Percentiles rank a stretch among this genome's conserved stretches.
phyloP scores from a whole-genome alignment of 1,140 invertebrate genomes.

The Plutomurus gul region DNA sequence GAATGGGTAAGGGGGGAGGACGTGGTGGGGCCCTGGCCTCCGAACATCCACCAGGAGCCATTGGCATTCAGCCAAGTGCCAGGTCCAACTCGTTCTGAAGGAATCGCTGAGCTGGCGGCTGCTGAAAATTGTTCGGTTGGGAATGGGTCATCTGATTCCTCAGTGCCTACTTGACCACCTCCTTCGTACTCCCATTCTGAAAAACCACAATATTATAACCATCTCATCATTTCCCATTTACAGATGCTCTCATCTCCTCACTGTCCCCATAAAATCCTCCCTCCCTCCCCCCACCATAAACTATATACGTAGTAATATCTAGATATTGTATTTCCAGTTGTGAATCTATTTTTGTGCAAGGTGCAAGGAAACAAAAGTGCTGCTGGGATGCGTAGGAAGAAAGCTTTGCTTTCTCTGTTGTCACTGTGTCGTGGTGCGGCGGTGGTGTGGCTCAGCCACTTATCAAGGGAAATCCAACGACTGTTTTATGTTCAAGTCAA shows the following conservation, averaged over 20 bases:
- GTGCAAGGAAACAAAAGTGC: no score
- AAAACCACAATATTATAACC: constrained; percentile 32
- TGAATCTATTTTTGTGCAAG: no score
- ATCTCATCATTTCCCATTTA: constrained; percentile 10
- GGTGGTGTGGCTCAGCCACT: not conserved
- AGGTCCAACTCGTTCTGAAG: constrained; percentile 19
- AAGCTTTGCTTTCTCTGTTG: constrained; percentile 11
- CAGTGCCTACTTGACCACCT: not conserved
- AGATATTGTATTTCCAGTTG: no score
- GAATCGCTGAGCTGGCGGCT: not conserved
- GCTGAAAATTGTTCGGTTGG: constrained; percentile 30
- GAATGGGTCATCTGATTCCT: constrained; percentile 24
- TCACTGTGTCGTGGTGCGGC: no score
- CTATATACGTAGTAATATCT: no score
- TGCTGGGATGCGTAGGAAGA: no score
- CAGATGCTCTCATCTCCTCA: not conserved
- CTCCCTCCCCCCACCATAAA: not conserved
- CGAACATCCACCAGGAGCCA: constrained; percentile 47
- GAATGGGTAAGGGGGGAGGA: not conserved
- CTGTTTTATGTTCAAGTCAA: not conserved
- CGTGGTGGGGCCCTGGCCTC: constrained; percentile 33
- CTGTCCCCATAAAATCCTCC: not conserved
- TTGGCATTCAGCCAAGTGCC: constrained; percentile 40
- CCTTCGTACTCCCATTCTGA: constrained; percentile 45
- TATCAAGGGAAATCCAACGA: not conserved